Evolutionary conservation across 2,113 vertebrate species (phyloP), one percentile per base, ranked within the genome.

Genomic region (Heterotis niloticus): DNA sequence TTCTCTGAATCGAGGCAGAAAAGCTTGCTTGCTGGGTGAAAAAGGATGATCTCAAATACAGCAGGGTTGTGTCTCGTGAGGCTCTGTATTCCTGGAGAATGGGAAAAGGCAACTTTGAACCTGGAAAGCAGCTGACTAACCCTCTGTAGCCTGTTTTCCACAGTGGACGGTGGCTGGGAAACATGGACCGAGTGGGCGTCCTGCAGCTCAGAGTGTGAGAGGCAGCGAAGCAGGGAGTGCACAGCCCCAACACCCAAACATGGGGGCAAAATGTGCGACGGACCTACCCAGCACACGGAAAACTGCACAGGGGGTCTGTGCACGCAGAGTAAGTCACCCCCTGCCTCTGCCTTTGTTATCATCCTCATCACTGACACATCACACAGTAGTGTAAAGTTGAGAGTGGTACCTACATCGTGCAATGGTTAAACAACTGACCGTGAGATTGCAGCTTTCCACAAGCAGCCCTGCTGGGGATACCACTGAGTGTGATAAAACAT

Each of bases 301-400:
- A 98, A 98, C 83, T 99, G 97, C 90, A 98, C 97, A 0, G 94
- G 96, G 11, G 96, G 96, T 20, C 90, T 95, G 0, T 99, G 97
- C 84, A 92, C 94, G 64, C 94, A 96, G 90, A 95, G 97, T 99
- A 91, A 93, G 91, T 52, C 76, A 57, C 65, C 13, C 44, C 7
- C 34, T 44, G 34, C 34, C 7, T 44, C 44, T 44, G 7, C 34
- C 34, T 64, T 54, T 20, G 24, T 80, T 23, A 80, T 54, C 20
- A 56, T 54, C 7, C 1, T 34, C 54, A 28, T n/a, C 13, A n/a
- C n/a, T 10, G 54, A n/a, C 20, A n/a, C 67, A 26, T 20, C 28
- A 54, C 71, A 28, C 24, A 10, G 52, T 28, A 24, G 24, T 51
- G 20, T 56, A 23, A 57, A 23, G 29, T 60, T 66, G 20, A 24